These are phyloP conservation scores for Lordiphosa clarofinis DNA, from an alignment of 1,140 invertebrate genomes.

Conservation along the genomic window DNA sequence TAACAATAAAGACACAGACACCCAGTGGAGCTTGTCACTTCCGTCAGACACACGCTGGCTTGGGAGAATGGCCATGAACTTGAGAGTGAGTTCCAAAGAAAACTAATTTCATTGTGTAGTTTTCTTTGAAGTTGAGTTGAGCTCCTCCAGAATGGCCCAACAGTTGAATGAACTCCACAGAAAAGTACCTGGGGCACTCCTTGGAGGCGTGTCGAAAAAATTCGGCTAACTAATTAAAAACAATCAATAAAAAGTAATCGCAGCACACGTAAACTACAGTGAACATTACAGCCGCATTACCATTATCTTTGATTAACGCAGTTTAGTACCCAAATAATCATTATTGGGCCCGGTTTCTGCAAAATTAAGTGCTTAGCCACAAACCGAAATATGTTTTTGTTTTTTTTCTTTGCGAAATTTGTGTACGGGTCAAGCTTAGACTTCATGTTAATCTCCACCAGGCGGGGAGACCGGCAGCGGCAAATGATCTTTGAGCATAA, in stretches of 20 bases:
- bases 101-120: conserved; percentile 7
- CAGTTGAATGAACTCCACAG: conserved; percentile 52
- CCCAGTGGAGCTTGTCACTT: conserved; percentile 54
- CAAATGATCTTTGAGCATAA: conserved; percentile 17
- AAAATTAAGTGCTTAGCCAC: conserved; percentile 65
- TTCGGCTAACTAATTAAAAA: conserved; percentile 69
- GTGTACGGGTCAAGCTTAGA: conserved; percentile 69
- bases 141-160: conserved; percentile 19
- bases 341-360: conserved; percentile 29
- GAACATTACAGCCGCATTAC: conserved; percentile 52
- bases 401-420: too few species aligned
- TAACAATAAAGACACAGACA: conserved; percentile 47
- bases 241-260: conserved; percentile 60
- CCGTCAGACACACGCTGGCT: conserved; percentile 42
- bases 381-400: conserved; percentile 29
- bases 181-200: too few species aligned
- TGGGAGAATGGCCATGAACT: conserved; percentile 51
- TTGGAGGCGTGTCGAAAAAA: conserved; percentile 33
- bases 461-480: conserved; percentile 1
- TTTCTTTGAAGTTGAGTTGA: conserved; percentile 9
- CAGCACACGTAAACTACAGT: conserved; percentile 16
- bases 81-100: conserved; percentile 31
- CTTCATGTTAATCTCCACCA: conserved; percentile 57
- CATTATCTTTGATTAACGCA: conserved; percentile 71
- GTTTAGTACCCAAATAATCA: conserved; percentile 72